A percentile compares a stretch with the other conserved stretches of the same genome.
These are phyloP conservation scores for Drosophila kambysellisi DNA, from an alignment of 2,888 invertebrate genomes.

Conservation along the genomic window DNA sequence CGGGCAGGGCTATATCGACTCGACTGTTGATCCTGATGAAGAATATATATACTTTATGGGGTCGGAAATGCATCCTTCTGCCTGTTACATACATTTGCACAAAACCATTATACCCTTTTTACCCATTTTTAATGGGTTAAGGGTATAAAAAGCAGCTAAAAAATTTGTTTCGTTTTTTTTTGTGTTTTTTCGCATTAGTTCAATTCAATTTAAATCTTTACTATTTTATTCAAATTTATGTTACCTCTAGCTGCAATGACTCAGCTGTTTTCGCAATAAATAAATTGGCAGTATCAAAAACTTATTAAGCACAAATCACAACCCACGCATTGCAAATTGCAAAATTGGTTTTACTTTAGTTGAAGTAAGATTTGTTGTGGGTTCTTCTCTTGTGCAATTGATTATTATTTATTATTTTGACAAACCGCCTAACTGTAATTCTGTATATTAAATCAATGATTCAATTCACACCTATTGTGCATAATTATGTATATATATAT, in stretches of 20 bases:
- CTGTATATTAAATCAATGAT: slow-evolving; percentile 3
- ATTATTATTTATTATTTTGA: neutral
- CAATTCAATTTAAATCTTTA: neutral
- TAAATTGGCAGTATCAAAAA: neutral
- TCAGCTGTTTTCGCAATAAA: neutral
- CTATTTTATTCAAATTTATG: neutral
- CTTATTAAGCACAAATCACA: neutral
- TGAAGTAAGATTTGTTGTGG: neutral
- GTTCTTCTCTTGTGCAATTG: neutral
- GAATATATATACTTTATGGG: no score
- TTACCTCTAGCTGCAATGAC: neutral
- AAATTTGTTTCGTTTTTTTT: neutral
- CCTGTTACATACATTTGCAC: no score
- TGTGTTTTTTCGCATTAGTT: neutral
- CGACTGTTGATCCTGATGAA: no score
- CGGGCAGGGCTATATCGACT: no score
- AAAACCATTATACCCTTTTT: no score
- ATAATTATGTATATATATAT: neutral
- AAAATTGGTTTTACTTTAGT: neutral
- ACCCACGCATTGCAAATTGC: neutral
- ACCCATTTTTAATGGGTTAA: no score
- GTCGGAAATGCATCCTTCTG: no score
- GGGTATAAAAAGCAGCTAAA: neutral
- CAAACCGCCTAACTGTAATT: slow-evolving; percentile 2
- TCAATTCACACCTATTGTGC: neutral